Evolutionary conservation across 2,888 invertebrate genomes (phyloP), one percentile per base, ranked within the genome.

Genomic region (Cephus pulcher): DNA sequence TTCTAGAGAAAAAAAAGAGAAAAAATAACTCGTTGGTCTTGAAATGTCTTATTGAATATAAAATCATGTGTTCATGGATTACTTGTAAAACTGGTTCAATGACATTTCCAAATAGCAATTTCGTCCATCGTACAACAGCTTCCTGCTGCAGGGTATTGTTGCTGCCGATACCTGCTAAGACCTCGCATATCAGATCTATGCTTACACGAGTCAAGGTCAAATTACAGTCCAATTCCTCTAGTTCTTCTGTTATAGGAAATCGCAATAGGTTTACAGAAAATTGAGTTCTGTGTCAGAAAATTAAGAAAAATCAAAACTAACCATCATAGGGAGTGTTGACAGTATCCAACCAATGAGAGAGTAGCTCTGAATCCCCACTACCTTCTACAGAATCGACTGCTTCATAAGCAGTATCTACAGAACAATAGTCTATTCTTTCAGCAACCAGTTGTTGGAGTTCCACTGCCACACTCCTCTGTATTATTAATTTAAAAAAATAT

Each of bases 321-420:
- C 89, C 90, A 76, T 90, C 90, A 73, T 88, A 88, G 37, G 87
- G 85, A 73, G 85, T 84, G 77, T 90, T 89, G 30, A 86, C 83
- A 34, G 84, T 89, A 80, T 90, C 87, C 86, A 85, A 88, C 90
- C 90, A 90, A n/a, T 88, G 86, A 68, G 86, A 82, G 89, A 90
- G 77, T 69, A 86, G 90, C 69, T 87, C 88, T 11, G 90, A 86
- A 78, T 91, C 90, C 35, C 89, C 90, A 79, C 87, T 87, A 12
- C 89, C 86, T 76, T 93, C 93, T 79, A 94, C 92, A 35, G 94
- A 93, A 90, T 95, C 95, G 12, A 94, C 92, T 33, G 95, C 95
- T 79, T 95, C 94, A 79, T 93, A 93, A 70, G 93, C 93, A 71
- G 92, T 92, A 86, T 95, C 95, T 77, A 95, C 94, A 77, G 93